A percentile compares a stretch with the other conserved stretches of the same genome.
Conservation (phyloP, 2,888 invertebrate species). For the Drosophila quinaria region DNA sequence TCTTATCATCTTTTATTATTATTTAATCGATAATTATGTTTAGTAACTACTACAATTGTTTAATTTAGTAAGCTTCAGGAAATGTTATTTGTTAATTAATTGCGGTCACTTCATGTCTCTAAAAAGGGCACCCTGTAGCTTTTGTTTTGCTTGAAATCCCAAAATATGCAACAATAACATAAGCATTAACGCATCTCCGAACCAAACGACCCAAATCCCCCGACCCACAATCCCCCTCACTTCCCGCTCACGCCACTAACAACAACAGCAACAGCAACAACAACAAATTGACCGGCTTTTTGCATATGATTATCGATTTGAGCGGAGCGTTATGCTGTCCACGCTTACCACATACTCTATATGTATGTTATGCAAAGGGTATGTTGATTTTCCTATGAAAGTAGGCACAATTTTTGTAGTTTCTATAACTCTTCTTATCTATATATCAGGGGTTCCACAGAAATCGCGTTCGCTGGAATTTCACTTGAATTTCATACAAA, state of each 20-base stretch:
- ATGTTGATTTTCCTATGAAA: background rate
- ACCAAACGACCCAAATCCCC: constrained; percentile 43
- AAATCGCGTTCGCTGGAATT: too few relatives aligned
- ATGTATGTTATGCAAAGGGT: background rate
- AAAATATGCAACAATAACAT: constrained; percentile 53
- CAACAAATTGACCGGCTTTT: constrained; percentile 71
- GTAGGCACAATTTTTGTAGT: too few relatives aligned
- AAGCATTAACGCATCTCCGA: constrained; percentile 52
- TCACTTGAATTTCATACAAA: too few relatives aligned
- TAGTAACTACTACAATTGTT: background rate
- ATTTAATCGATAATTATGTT: background rate
- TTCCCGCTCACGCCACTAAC: too few relatives aligned
- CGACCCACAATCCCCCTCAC: background rate
- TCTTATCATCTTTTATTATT: background rate
- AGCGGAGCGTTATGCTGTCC: constrained; percentile 32
- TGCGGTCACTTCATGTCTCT: background rate
- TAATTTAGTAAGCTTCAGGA: background rate
- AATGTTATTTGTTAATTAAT: background rate
- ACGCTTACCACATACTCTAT: constrained; percentile 13
- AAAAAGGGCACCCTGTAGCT: constrained; percentile 32
- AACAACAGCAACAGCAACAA: background rate
- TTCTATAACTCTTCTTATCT: too few relatives aligned
- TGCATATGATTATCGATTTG: constrained; percentile 78
- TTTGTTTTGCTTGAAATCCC: constrained; percentile 31
- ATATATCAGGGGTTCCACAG: too few relatives aligned